Base-by-base conservation (phyloP, 2,888 invertebrate genomes). In the Meandrusa payeni region DNA sequence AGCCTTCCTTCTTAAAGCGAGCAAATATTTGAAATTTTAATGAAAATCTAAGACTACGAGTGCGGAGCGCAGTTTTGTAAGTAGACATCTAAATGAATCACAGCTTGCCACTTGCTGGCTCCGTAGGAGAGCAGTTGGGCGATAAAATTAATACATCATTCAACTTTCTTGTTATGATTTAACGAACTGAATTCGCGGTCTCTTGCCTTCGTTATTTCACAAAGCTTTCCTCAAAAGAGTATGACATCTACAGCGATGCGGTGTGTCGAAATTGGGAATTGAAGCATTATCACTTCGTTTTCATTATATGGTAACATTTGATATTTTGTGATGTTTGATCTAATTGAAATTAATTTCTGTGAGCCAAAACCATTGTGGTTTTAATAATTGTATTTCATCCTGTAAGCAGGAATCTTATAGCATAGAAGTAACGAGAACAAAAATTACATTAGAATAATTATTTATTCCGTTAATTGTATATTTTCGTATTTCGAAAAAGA, bases 101-200 rank as follows among this genome's bases (percentile, higher is more conserved):
- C 66, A 64, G 66, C 64, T 55, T 54, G 57, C 59, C 62, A 64
- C 63, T 72, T 12, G 19, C 27, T 7, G 22, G 28, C 5, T 36
- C 17, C 36, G 24, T n/a, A 43, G 26, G 36, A 40, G 40, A 40
- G 37, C 48, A 51, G 40, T 48, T 51, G 66, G 65, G 65, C 69
- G 64, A 76, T 76, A 74, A 79, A 80, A 77, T 81, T 77, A 74
- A 78, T 79, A 76, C 77, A 78, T 79, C 71, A 70, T 63, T 71
- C 72, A 76, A 82, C 76, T 81, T 52, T 53, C 41, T 52, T 74
- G 76, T 72, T 77, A 75, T 80, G 76, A 79, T 78, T 78, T 78
- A 80, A 80, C 77, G 77, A 79, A 79, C 76, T 75, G 72, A 62
- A 70, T 69, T 70, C 62, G 59, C 59, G 62, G 57, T 58, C 64